Evolutionary conservation across 2,797 vertebrate species (phyloP), one percentile per base, ranked within the genome.

Genomic region (Kryptopterus vitreolus): DNA sequence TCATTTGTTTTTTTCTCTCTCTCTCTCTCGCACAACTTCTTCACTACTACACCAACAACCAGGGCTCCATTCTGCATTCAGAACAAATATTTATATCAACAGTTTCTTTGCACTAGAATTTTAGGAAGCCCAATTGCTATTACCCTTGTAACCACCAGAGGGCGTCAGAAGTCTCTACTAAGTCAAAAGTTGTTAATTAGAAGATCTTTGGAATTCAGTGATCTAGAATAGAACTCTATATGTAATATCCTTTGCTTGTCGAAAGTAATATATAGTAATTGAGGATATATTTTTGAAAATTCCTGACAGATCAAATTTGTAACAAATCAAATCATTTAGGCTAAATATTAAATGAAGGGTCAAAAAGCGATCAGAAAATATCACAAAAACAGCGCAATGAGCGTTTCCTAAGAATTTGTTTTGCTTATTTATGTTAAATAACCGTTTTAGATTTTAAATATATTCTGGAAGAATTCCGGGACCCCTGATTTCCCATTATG

Each of bases 91-190:
- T 58, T 46, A 68, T 55, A 58, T 16, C 18, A 33, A 78, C 52
- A 58, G 5, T 15, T 43, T 16, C 62, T 18, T 84, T 84, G 70
- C 79, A 80, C 80, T 75, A 73, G 46, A 24, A 22, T 76, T 79
- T 65, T 61, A 70, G 52, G 43, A 24, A 81, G 31, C 75, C 84
- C 77, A 62, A 66, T 69, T 83, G 82, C 77, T 57, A 80, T 79
- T 58, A 46, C 65, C 59, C 58, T 74, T 63, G 73, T 24, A 48
- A 29, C 84, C 87, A 90, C 63, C 83, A 86, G 72, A 72, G 55
- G 86, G 79, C 83, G 57, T 78, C 76, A 74, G 7, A 16, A 73
- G 81, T 83, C 63, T 86, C 70, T 18, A 26, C 65, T 70, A 78
- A 65, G 35, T 63, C n/a, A 46, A 57, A 26, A 68, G 33, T 68